Conservation (phyloP, 2,797 vertebrate genomes). For the Silurus aristotelis region DNA sequence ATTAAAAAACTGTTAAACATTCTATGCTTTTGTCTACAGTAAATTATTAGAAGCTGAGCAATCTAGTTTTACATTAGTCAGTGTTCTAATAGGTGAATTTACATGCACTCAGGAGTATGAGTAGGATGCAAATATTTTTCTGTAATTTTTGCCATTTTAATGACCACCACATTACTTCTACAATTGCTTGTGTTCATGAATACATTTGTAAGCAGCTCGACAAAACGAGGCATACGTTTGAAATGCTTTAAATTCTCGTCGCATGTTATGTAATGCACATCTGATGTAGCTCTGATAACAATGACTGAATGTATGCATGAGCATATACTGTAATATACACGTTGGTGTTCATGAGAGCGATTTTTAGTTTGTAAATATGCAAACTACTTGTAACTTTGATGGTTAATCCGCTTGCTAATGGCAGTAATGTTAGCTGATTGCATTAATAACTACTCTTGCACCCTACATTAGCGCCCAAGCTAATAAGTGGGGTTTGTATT, state of each 20-base stretch:
- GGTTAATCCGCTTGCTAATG: neutral
- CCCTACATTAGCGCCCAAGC: too few relatives aligned
- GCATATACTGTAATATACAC: neutral
- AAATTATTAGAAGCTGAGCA: too few relatives aligned
- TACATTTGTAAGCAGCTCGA: neutral
- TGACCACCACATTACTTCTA: neutral
- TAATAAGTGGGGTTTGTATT: neutral
- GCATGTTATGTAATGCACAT: neutral
- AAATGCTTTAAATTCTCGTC: neutral
- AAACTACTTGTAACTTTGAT: neutral
- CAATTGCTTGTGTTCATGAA: neutral
- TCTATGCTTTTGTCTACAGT: too few relatives aligned
- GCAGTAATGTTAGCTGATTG: neutral
- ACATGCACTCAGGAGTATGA: too few relatives aligned
- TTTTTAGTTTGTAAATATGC: neutral
- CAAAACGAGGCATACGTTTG: neutral
- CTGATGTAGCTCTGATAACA: neutral
- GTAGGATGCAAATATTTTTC: neutral
- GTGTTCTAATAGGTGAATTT: too few relatives aligned
- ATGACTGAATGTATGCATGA: neutral
- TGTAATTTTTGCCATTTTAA: neutral
- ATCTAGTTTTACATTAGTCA: too few relatives aligned
- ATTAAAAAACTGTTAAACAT: neutral
- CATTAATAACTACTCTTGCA: neutral
- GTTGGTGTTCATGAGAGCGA: neutral